A percentile compares a stretch with the other conserved stretches of the same genome.
phyloP scores from a whole-genome alignment of 1,140 invertebrate genomes.

The Bilobella aurantiaca region DNA sequence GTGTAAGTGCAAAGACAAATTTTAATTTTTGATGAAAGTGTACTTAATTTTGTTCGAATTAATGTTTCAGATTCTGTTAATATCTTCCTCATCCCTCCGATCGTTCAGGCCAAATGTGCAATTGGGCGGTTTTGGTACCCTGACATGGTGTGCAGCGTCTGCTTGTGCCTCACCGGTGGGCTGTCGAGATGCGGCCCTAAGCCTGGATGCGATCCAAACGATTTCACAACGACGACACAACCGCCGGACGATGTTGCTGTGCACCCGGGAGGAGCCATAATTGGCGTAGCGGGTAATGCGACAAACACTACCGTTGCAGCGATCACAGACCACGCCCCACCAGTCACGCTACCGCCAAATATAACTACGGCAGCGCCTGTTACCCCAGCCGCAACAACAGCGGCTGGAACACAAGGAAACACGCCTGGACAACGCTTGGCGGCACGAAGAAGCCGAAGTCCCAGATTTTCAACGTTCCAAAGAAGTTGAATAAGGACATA shows the following conservation, averaged over 20 bases:
- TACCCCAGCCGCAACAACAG: neutral
- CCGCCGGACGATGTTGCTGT: neutral
- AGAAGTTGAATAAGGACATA: neutral
- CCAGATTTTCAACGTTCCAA: neutral
- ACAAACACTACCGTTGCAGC: neutral
- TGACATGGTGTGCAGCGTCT: slow-evolving; percentile 17
- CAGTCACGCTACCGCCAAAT: neutral
- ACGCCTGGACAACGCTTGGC: too few relatives aligned
- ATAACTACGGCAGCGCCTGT: neutral
- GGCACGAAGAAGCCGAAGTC: neutral
- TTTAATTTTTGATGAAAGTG: neutral
- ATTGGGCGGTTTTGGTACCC: slow-evolving; percentile 16
- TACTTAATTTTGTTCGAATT: neutral
- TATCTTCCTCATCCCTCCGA: slow-evolving; percentile 19
- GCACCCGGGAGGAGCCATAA: too few relatives aligned
- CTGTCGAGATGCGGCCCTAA: slow-evolving; percentile 12
- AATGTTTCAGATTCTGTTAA: slow-evolving; percentile 19
- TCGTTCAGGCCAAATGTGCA: slow-evolving; percentile 4
- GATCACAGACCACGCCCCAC: neutral
- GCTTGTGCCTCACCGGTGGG: slow-evolving; percentile 24
- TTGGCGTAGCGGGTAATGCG: neutral
- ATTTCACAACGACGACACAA: neutral
- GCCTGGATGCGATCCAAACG: slow-evolving; percentile 15
- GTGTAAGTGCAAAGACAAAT: neutral
- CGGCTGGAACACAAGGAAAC: neutral